Conservation (phyloP, 2,797 vertebrate species). For the Pelochelys cantorii region DNA sequence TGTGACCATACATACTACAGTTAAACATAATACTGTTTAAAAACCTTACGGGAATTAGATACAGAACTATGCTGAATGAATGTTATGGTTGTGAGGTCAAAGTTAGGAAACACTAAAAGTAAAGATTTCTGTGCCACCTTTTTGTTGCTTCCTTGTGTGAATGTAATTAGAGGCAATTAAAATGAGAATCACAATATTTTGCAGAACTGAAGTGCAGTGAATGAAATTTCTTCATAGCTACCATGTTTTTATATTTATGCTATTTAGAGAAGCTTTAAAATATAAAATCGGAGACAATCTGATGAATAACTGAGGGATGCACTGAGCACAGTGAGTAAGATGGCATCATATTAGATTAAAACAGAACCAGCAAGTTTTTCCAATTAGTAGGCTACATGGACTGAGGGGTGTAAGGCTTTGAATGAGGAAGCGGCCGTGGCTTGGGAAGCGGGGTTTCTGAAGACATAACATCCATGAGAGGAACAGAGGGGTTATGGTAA, state of each 20-base stretch:
- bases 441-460: neutral
- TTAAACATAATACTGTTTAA: neutral
- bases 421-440: neutral
- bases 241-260: neutral
- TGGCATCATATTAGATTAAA: neutral
- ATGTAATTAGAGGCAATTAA: neutral
- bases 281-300: neutral
- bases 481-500: neutral
- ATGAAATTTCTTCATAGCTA: neutral
- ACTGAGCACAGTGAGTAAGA: neutral
- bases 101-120: neutral
- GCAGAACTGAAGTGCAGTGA: neutral
- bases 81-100: neutral
- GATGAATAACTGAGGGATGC: neutral
- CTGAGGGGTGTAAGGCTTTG: neutral
- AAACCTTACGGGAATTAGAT: neutral
- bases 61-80: neutral
- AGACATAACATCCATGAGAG: neutral
- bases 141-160: neutral
- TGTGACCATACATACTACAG: neutral
- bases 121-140: neutral
- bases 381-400: neutral
- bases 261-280: neutral
- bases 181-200: neutral
- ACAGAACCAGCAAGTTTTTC: no score